Percentiles rank a stretch among this genome's conserved stretches.
These are phyloP conservation scores for Tenebrosternarchus preto DNA, from an alignment of 2,113 vertebrate genomes.

Conservation along the genomic window DNA sequence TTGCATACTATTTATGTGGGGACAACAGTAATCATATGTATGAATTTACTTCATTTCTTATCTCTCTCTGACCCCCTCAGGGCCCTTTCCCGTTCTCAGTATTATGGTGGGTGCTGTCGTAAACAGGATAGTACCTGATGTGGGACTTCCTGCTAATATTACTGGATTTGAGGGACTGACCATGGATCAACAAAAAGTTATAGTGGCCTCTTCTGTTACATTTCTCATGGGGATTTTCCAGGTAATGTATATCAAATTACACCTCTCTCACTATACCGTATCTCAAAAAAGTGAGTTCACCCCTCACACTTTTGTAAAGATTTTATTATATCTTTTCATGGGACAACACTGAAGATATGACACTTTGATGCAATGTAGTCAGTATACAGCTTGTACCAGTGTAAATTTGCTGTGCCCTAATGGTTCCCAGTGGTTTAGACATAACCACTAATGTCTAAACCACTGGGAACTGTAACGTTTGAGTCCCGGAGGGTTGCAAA, in stretches of 20 bases:
- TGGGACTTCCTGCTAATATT: conserved; percentile 43
- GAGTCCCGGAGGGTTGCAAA: too few species aligned
- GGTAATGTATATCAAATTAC: conserved; percentile 66
- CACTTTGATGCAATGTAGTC: too few species aligned
- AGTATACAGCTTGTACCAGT: too few species aligned
- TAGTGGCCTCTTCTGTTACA: conserved; percentile 84
- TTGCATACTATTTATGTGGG: too few species aligned
- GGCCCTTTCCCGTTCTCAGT: conserved; percentile 87
- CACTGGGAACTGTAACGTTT: too few species aligned
- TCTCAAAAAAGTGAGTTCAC: too few species aligned
- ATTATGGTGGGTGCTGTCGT: conserved; percentile 85
- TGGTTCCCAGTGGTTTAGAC: too few species aligned
- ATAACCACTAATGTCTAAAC: too few species aligned
- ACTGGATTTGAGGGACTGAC: conserved; percentile 60
- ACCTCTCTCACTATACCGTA: neutral
- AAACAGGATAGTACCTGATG: conserved; percentile 67
- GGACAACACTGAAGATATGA: too few species aligned
- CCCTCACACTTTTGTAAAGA: too few species aligned
- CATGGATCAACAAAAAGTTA: conserved; percentile 69
- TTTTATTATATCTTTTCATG: too few species aligned
- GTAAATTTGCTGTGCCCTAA: too few species aligned
- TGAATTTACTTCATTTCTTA: neutral
- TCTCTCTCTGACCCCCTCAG: conserved; percentile 60
- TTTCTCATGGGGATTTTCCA: conserved; percentile 86
- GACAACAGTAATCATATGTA: neutral